Evolutionary conservation across 2,113 vertebrate species (phyloP).

Genomic region (Piaya cayana): DNA sequence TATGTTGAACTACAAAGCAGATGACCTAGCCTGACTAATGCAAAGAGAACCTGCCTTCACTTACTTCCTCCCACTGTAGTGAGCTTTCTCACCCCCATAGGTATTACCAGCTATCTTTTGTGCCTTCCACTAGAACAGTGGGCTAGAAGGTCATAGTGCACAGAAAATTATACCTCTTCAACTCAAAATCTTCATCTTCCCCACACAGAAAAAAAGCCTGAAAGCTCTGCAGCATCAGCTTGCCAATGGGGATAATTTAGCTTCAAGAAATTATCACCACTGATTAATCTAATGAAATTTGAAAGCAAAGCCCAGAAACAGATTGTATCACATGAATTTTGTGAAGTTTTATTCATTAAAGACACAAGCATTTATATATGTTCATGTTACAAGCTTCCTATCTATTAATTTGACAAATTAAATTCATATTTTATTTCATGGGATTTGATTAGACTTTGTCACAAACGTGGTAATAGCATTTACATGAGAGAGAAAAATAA

Average conservation of each 20-base stretch:
- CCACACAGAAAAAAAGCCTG: not conserved
- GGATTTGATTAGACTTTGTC: not conserved
- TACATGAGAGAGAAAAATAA: not conserved
- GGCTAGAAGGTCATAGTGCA: not conserved
- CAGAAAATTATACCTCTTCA: not conserved
- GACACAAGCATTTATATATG: not conserved
- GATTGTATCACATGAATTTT: not conserved
- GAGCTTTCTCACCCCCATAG: not conserved
- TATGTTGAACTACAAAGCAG: not conserved
- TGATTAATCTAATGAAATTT: not conserved
- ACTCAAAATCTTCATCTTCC: not conserved
- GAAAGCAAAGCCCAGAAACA: slow-evolving; percentile 4
- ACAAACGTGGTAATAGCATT: not conserved
- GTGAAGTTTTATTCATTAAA: not conserved
- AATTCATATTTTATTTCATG: not conserved
- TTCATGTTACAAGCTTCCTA: not conserved
- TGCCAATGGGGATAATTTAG: not conserved
- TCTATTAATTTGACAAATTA: not conserved
- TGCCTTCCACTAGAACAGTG: not conserved
- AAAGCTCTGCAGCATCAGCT: not conserved
- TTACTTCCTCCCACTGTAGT: not conserved
- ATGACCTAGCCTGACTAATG: not conserved
- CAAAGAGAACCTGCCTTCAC: not conserved
- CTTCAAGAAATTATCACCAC: not conserved
- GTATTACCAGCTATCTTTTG: not conserved